phyloP scores from a whole-genome alignment of 2,113 vertebrate genomes.

The Vombatus ursinus region DNA sequence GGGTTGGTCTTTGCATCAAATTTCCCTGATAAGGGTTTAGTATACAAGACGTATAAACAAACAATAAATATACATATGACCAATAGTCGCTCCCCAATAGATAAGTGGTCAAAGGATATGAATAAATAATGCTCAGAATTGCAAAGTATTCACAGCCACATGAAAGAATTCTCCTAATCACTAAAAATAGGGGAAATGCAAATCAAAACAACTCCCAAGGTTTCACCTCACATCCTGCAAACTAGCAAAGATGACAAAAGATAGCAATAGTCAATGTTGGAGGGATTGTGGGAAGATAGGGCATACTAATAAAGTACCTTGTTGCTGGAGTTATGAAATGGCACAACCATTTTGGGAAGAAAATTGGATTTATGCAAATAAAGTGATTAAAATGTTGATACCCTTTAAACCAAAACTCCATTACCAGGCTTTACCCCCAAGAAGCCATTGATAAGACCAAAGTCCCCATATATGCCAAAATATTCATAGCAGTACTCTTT shows the following conservation, averaged over 20 bases:
- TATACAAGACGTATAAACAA: background rate
- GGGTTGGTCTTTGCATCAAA: background rate
- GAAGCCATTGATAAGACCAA: background rate
- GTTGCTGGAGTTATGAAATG: too few relatives aligned
- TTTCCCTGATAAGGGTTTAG: background rate
- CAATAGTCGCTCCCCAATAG: background rate
- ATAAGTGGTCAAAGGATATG: background rate
- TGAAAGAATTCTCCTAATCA: background rate
- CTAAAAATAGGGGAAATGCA: background rate
- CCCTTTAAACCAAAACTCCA: background rate
- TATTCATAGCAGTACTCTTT: background rate
- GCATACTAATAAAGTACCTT: background rate
- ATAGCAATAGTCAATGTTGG: background rate
- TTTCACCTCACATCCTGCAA: background rate
- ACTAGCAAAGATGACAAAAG: background rate
- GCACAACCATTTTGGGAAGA: too few relatives aligned
- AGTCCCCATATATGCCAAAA: background rate
- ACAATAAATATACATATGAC: background rate
- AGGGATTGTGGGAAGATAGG: background rate
- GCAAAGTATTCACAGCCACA: background rate
- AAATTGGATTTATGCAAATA: background rate
- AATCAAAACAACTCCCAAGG: too few relatives aligned
- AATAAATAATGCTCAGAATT: background rate
- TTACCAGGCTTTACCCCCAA: background rate
- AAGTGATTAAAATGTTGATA: background rate